Conservation (phyloP, 2,113 vertebrate species). For the Scortum barcoo region DNA sequence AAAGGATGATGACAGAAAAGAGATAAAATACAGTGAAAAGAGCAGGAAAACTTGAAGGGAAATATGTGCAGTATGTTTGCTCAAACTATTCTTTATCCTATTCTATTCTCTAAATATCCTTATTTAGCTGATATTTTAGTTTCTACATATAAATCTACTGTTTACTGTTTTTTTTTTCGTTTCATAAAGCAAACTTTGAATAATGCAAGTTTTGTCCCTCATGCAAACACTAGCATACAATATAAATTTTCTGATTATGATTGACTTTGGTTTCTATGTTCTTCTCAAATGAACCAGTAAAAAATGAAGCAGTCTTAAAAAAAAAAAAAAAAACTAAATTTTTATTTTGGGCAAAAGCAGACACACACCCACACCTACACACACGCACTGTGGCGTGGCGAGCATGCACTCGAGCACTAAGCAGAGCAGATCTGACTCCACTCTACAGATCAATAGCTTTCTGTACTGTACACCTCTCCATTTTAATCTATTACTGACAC, state of each 20-base stretch:
- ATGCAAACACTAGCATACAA: too few relatives aligned
- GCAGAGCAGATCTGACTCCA: constrained; percentile 37
- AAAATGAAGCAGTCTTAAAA: not conserved
- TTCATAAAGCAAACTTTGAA: not conserved
- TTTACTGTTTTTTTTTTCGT: too few relatives aligned
- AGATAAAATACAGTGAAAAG: not conserved
- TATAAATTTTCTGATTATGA: too few relatives aligned
- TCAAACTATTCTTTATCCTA: not conserved
- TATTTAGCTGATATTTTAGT: too few relatives aligned
- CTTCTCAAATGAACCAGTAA: too few relatives aligned
- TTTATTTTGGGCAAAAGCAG: not conserved
- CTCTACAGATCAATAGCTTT: constrained; percentile 51
- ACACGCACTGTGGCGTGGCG: not conserved
- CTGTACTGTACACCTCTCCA: constrained; percentile 39
- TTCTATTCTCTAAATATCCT: too few relatives aligned
- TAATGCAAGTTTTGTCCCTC: not conserved
- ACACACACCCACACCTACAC: not conserved
- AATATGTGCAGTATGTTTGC: not conserved
- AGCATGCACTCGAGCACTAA: constrained; percentile 24
- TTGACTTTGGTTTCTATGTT: not conserved
- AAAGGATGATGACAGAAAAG: not conserved
- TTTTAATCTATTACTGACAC: constrained; percentile 64
- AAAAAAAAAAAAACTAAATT: too few relatives aligned
- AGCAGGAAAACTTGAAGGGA: not conserved
- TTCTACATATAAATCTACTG: too few relatives aligned